These are phyloP conservation scores for Cyclargus thomasi DNA, from an alignment of 1,140 invertebrate genomes.

Conservation along the genomic window DNA sequence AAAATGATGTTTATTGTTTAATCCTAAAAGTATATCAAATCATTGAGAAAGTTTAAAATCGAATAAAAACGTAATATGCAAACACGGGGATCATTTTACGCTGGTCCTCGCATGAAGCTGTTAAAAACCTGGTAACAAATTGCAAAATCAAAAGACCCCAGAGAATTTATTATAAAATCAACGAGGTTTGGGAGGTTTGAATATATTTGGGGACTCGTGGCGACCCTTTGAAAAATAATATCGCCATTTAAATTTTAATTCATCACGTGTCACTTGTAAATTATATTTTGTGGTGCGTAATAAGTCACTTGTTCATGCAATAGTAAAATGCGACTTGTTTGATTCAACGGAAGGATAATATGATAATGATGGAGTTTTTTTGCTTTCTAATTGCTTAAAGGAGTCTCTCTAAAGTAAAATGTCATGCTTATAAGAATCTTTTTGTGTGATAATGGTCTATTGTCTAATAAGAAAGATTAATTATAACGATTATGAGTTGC, in stretches of 20 bases:
- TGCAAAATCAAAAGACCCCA: conserved; percentile 58
- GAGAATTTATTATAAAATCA: conserved; percentile 39
- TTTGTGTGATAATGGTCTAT: no score
- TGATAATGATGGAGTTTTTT: no score
- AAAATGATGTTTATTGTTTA: no score
- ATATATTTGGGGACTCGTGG: conserved; percentile 27
- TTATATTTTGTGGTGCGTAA: background rate
- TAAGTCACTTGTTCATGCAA: background rate
- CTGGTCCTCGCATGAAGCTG: conserved; percentile 7
- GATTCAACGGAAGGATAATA: no score
- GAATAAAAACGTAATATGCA: background rate
- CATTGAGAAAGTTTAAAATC: background rate
- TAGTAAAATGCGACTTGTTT: background rate
- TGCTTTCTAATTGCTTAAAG: no score
- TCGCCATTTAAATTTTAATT: conserved; percentile 16
- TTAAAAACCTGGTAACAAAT: conserved; percentile 36
- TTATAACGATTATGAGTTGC: no score
- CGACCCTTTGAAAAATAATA: conserved; percentile 20
- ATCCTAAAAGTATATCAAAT: no score
- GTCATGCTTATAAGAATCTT: no score
- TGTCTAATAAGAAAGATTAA: no score
- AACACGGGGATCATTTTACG: background rate
- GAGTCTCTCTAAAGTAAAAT: no score
- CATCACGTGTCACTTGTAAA: conserved; percentile 7
- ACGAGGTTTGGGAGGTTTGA: conserved; percentile 30